phyloP scores from a whole-genome alignment of 2,113 vertebrate species.

The Leucopsar rothschildi region DNA sequence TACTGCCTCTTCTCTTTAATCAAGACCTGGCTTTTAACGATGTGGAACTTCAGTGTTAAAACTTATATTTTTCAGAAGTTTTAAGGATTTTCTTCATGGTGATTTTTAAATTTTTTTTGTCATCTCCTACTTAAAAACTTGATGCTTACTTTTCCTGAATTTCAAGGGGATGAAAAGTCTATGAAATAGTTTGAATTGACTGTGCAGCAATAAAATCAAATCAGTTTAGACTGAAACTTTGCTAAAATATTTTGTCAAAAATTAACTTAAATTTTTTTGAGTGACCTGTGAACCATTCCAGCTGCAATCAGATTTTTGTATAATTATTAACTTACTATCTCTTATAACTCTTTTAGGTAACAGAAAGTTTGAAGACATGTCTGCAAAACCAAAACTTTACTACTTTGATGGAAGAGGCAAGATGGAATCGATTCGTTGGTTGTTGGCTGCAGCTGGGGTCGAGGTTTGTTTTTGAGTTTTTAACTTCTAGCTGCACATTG shows the following conservation, averaged over 20 bases:
- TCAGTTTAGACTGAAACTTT: background rate
- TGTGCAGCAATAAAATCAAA: background rate
- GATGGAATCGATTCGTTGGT: constrained; percentile 88
- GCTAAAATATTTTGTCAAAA: background rate
- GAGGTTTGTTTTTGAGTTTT: constrained; percentile 68
- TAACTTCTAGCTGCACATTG: background rate
- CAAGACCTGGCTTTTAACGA: background rate
- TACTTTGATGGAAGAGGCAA: constrained; percentile 88
- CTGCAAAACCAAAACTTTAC: constrained; percentile 75
- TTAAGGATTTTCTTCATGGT: background rate
- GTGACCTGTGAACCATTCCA: background rate
- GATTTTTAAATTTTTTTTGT: background rate
- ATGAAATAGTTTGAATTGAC: background rate
- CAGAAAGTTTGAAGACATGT: constrained; percentile 66
- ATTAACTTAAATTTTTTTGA: background rate
- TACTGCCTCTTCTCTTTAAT: background rate
- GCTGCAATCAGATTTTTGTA: background rate
- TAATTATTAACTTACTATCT: background rate
- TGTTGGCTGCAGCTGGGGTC: constrained; percentile 78
- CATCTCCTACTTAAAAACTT: background rate
- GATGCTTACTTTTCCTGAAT: background rate
- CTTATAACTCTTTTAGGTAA: constrained; percentile 14
- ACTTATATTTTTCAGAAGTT: background rate
- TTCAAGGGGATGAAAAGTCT: background rate
- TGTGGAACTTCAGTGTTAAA: background rate